Base-by-base conservation (phyloP, 2,113 vertebrate genomes). In the Brachirus orientalis region DNA sequence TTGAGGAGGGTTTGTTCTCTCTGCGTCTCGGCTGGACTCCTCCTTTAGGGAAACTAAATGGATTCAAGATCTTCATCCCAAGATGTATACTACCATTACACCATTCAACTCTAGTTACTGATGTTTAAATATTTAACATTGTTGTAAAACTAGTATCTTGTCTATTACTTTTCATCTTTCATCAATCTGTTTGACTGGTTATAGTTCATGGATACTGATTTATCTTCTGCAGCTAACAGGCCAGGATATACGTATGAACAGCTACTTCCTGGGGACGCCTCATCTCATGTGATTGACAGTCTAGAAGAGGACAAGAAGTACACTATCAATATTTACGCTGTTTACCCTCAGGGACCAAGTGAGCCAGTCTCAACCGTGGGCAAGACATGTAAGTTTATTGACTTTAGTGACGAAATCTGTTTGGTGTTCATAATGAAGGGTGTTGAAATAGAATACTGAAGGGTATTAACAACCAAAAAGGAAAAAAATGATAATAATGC, bases 11-110 rank as follows among this genome's bases (percentile, higher is more conserved):
- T 37, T 85, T 94, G 46, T 95, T 91, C 80, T 94, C 92, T 47
- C 88, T 97, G 61, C 95, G 93, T 47, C 83, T 96, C 38, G 94
- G 94, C 58, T 97, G 96, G 96, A 95, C 94, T 0, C 85, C 88
- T 45, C 91, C 94, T 0, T 65, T 90, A 1, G 94, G 90, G 43
- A 95, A 93, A 38, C 81, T 95, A 33, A 68, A 92, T 4, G 92
- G 92, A 67, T 96, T 95, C 85, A 95, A 95, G 88, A 91, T 96
- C 87, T 94, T 92, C 85, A 92, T 97, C 61, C 94, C 94, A 8
- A 92, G 92, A 93, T 81, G 96, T 97, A 84, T 87, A 94, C 37
- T 14, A 9, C 54, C 63, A 33, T 20, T 14, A 33, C 10, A 38
- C 18, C 10, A 19, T 37, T 4, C 17, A 46, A 0, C 58, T 3